Conservation (phyloP, 2,797 vertebrate genomes). For the Macropodus opercularis region DNA sequence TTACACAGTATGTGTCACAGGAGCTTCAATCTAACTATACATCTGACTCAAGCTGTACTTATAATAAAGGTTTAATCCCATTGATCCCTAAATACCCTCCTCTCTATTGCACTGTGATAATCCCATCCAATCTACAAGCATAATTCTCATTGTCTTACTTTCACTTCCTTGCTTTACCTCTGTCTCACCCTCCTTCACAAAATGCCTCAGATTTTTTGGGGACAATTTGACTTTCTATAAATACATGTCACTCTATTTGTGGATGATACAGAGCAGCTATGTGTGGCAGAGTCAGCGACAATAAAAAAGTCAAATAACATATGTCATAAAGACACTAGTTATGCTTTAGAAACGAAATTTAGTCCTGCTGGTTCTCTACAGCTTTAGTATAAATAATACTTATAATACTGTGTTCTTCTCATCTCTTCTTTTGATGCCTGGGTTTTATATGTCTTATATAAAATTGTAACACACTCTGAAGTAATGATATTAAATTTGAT, state of each 20-base stretch:
- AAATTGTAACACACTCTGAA: background rate
- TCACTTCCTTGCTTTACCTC: slow-evolving; percentile 21
- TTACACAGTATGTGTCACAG: slow-evolving; percentile 2
- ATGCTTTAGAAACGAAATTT: no score
- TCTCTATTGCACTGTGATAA: slow-evolving; percentile 37
- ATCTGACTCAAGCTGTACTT: slow-evolving; percentile 56
- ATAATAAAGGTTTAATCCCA: slow-evolving; percentile 68
- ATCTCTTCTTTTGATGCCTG: no score
- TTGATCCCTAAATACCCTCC: slow-evolving; percentile 48
- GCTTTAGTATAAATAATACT: no score
- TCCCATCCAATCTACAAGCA: slow-evolving; percentile 32
- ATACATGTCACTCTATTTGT: background rate
- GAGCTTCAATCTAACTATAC: slow-evolving; percentile 25
- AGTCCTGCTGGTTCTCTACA: no score
- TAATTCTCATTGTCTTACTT: slow-evolving; percentile 40
- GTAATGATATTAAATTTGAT: background rate
- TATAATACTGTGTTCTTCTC: no score
- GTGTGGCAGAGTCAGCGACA: no score
- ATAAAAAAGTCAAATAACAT: no score
- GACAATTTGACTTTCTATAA: slow-evolving; percentile 3
- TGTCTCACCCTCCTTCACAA: background rate
- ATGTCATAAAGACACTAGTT: no score
- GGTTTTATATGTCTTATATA: background rate
- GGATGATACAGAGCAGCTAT: background rate
- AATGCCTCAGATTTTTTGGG: background rate